A percentile compares a stretch with the other conserved stretches of the same genome.
Evolutionary conservation across 2,888 invertebrate species (phyloP).

Genomic region (Acheta domesticus): DNA sequence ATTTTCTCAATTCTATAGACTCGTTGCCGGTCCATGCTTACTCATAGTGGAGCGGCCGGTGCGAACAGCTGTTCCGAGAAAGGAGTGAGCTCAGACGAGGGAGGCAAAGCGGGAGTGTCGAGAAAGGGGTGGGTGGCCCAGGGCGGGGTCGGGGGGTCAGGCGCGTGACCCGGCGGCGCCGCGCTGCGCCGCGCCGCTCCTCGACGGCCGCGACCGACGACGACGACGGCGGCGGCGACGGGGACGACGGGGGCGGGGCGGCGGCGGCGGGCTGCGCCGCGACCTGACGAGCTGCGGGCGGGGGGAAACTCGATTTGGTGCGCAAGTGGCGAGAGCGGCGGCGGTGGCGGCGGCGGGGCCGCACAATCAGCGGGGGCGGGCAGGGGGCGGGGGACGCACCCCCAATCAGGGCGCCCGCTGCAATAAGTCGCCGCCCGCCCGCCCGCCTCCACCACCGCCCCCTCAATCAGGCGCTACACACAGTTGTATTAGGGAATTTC

Average conservation of each 20-base stretch:
- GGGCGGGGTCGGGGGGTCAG: too few relatives aligned
- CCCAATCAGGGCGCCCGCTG: constrained; percentile 28
- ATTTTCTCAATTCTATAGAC: too few relatives aligned
- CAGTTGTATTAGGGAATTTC: constrained; percentile 27
- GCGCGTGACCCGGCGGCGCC: too few relatives aligned
- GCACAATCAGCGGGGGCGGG: constrained; percentile 33
- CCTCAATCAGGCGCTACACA: constrained; percentile 19
- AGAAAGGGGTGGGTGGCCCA: too few relatives aligned
- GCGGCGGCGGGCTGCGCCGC: constrained; percentile 47
- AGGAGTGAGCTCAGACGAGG: too few relatives aligned
- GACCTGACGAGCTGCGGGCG: constrained; percentile 41
- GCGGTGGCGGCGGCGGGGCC: constrained; percentile 37
- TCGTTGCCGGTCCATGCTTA: too few relatives aligned
- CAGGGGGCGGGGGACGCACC: constrained; percentile 27
- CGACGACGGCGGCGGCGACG: not conserved
- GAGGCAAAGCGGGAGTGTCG: too few relatives aligned
- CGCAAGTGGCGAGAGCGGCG: constrained; percentile 37
- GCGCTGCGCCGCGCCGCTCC: too few relatives aligned
- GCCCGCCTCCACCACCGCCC: constrained; percentile 12
- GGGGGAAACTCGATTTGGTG: constrained; percentile 47
- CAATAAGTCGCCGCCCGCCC: constrained; percentile 24
- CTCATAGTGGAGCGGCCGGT: too few relatives aligned
- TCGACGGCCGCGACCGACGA: not conserved
- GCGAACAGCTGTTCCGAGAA: too few relatives aligned
- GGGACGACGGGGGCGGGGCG: constrained; percentile 45